Evolutionary conservation across 1,140 invertebrate genomes (phyloP), one percentile per base, ranked within the genome.

Genomic region (Drosophila watanabei): DNA sequence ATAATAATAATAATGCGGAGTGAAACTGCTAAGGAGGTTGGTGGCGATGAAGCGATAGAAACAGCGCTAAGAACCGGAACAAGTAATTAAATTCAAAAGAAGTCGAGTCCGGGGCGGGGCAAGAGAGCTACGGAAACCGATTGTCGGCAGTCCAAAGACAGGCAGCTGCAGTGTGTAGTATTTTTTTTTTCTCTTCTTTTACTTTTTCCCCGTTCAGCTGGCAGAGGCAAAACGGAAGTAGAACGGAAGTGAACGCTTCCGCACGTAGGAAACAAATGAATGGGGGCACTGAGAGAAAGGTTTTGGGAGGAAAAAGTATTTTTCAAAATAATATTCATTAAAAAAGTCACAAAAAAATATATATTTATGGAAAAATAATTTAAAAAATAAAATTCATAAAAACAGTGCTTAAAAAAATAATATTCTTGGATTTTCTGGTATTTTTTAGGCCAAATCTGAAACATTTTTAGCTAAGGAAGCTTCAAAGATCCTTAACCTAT

Each of bases 41-140:
- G 46, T 33, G 45, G 3, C 3, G 24, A 79, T 61, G 64, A 65
- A 63, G 80, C 76, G 72, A 83, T 80, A 78, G 81, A 75, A 89
- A 84, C 80, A 85, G 71, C 84, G 84, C 46, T 89, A 89, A 87
- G 84, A 89, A 83, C 86, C 84, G 84, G 85, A 88, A 88, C 77
- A 83, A 89, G 85, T 88, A 89, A 88, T 88, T 88, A 88, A 84
- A 89, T 84, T 72, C 78, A 79, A 81, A 89, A 84, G 81, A 80
- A 75, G 72, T 73, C 54, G 24, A 3, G 1, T 24, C 24, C 24
- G 65, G 83, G 78, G 82, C 63, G 65, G 75, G 66, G 56, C 57
- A 2, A 20, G 54, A 52, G 45, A 59, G 60, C 60, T 80, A 64
- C 71, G 70, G 71, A 82, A 82, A 75, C 68, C 63, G 58, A 64